These are phyloP conservation scores for Oryzias javanicus DNA, from an alignment of 2,113 vertebrate species.

Conservation along the genomic window DNA sequence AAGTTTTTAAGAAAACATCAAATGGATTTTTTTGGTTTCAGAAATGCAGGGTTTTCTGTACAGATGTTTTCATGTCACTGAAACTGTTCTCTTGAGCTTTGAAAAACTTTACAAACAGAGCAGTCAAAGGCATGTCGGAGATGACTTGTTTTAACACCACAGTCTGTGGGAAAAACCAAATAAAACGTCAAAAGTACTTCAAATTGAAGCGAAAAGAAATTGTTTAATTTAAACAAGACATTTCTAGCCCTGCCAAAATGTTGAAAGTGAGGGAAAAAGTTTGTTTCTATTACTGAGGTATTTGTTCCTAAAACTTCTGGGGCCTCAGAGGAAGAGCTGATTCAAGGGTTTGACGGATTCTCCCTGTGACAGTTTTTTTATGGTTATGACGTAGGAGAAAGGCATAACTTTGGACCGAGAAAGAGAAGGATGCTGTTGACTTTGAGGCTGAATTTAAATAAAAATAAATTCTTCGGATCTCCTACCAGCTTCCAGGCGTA, in stretches of 20 bases:
- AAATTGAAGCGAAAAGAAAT: constrained; percentile 16
- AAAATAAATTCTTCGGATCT: neutral
- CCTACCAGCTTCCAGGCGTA: constrained; percentile 98
- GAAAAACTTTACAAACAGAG: constrained; percentile 12
- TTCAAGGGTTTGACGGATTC: constrained; percentile 13
- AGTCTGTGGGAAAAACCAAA: constrained; percentile 1
- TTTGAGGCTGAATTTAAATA: too few species aligned
- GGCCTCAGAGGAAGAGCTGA: constrained; percentile 20
- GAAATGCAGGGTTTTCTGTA: constrained; percentile 7
- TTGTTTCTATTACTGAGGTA: constrained; percentile 31
- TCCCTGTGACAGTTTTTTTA: constrained; percentile 32
- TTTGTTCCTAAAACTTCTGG: constrained; percentile 28
- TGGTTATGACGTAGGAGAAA: too few species aligned
- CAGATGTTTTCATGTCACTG: neutral
- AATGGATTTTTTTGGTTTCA: neutral
- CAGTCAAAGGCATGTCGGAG: constrained; percentile 34
- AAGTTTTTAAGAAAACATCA: neutral
- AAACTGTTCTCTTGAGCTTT: constrained; percentile 10
- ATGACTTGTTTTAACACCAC: constrained; percentile 23
- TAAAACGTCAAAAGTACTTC: constrained; percentile 38
- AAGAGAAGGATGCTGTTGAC: too few species aligned
- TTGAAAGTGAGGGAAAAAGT: constrained; percentile 25
- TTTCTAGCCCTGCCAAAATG: constrained; percentile 40
- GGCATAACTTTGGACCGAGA: too few species aligned
- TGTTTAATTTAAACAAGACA: constrained; percentile 36